These are phyloP conservation scores for Pseudeuparius sepicola DNA, from an alignment of 2,888 invertebrate species.

Conservation along the genomic window DNA sequence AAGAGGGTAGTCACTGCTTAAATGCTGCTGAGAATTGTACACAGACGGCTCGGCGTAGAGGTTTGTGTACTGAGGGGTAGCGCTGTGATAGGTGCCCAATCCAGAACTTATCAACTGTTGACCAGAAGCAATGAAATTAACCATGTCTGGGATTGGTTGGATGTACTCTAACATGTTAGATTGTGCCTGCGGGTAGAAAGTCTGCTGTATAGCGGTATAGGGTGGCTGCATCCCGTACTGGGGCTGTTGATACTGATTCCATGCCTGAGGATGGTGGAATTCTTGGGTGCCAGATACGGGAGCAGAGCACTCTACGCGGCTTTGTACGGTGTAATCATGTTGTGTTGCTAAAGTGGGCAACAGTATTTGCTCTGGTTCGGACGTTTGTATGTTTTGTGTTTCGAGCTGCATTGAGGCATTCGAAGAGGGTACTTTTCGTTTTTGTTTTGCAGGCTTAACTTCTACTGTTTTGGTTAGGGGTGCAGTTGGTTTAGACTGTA, in stretches of 20 bases:
- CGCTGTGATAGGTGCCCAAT: slow-evolving; percentile 39
- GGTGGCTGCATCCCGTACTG: slow-evolving; percentile 21
- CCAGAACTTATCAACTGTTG: slow-evolving; percentile 41
- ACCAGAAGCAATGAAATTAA: slow-evolving; percentile 42
- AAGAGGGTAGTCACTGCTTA: slow-evolving; percentile 7
- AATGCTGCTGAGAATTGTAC: slow-evolving; percentile 9
- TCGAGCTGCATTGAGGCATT: no score
- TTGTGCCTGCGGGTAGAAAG: slow-evolving; percentile 23
- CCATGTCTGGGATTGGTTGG: slow-evolving; percentile 42
- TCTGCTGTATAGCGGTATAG: slow-evolving; percentile 18
- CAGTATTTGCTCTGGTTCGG: no score
- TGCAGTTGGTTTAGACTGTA: no score
- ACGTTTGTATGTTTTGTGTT: slow-evolving; percentile 7
- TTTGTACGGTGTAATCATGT: no score
- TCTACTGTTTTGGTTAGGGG: no score
- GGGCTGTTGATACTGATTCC: slow-evolving; percentile 28
- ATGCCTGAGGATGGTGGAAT: no score
- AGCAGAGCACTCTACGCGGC: no score
- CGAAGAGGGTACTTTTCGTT: no score
- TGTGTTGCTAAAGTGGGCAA: no score
- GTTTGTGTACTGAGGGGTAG: no score
- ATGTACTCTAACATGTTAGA: slow-evolving; percentile 40
- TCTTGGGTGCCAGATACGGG: no score
- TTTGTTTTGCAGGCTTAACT: no score
- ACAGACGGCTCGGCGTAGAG: slow-evolving; percentile 14